These are phyloP conservation scores for Chascanopsetta lugubris DNA, from an alignment of 2,113 vertebrate genomes.

Conservation along the genomic window DNA sequence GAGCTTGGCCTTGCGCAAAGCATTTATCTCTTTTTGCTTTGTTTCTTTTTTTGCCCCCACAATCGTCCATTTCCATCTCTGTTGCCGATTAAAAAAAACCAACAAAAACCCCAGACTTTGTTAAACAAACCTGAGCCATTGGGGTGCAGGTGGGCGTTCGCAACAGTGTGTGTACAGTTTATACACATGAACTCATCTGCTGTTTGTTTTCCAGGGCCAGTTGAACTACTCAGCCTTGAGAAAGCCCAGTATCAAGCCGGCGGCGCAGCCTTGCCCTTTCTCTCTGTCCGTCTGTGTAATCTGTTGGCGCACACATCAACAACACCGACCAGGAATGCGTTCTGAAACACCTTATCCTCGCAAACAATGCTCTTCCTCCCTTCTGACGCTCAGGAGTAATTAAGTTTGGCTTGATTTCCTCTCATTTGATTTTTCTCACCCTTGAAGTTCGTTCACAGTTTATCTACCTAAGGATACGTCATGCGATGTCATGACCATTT, in stretches of 20 bases:
- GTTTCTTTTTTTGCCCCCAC: background rate
- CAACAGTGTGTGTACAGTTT: background rate
- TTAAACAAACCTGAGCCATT: background rate
- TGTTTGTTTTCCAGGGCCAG: background rate
- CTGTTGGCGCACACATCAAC: slow-evolving; percentile 25
- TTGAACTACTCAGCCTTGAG: slow-evolving; percentile 37
- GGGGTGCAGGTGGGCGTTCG: background rate
- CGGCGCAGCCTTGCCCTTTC: slow-evolving; percentile 29
- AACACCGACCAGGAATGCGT: slow-evolving; percentile 48
- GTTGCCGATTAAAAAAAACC: too few relatives aligned
- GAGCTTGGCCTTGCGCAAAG: background rate
- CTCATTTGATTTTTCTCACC: slow-evolving; percentile 8
- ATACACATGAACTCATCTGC: background rate
- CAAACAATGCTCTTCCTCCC: slow-evolving; percentile 29
- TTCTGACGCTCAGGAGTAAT: slow-evolving; percentile 12
- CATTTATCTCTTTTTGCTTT: background rate
- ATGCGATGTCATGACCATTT: slow-evolving; percentile 62
- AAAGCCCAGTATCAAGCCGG: slow-evolving; percentile 28
- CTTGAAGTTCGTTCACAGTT: slow-evolving; percentile 61
- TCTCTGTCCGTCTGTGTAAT: slow-evolving; percentile 37
- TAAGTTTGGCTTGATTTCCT: slow-evolving; percentile 43
- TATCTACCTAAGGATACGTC: slow-evolving; percentile 59
- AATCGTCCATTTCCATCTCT: background rate
- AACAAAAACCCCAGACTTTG: too few relatives aligned
- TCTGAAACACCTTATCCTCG: slow-evolving; percentile 33